Base-by-base conservation (phyloP, 2,888 invertebrate genomes). In the Ametastegia equiseti region DNA sequence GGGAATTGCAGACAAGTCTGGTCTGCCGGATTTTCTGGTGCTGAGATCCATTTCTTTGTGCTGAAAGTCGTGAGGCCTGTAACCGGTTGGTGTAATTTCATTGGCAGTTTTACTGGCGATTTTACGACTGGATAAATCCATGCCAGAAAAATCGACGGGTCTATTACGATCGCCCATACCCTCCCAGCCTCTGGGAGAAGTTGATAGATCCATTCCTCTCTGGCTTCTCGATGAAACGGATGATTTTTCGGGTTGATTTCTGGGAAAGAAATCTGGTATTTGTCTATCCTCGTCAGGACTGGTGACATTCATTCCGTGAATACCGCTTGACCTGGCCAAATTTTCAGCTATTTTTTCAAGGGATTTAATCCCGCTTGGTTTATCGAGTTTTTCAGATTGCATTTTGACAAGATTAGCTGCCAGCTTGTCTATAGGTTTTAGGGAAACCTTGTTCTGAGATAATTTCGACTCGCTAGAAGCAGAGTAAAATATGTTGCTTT, bases 301-400 rank as follows among this genome's bases (percentile, higher is more conserved):
- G 2, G 83, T 83, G 50, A 83, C 36, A n/a, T n/a, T n/a, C 75
- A 63, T 73, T 78, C 85, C 84, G 33, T 63, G 78, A 30, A 78
- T 42, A 54, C 88, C 87, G 23, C 89, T 88, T 0, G 89, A 84
- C 45, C 91, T 90, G 0, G 92, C 91, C 45, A 92, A 81, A 80
- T 90, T 91, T 78, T 91, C 90, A 0, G 91, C 92, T 39, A 92
- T 92, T 77, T 91, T 91, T n/a, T 92, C 92, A 23, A 91, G 82
- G 2, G 89, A 87, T 75, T 90, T 91, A 0, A 84, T 84, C 2
- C 84, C 85, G 11, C 85, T 82, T 6, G 85, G 84, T 5, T 89
- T 90, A 15, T 89, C 89, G 6, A 89, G 81, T 80, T 91, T 91
- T 69, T 91, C 91, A 0, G 90, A 86, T 67, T 91, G 90, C 67